These are phyloP conservation scores for Cyanoderma ruficeps DNA, from an alignment of 2,113 vertebrate genomes.

Conservation along the genomic window DNA sequence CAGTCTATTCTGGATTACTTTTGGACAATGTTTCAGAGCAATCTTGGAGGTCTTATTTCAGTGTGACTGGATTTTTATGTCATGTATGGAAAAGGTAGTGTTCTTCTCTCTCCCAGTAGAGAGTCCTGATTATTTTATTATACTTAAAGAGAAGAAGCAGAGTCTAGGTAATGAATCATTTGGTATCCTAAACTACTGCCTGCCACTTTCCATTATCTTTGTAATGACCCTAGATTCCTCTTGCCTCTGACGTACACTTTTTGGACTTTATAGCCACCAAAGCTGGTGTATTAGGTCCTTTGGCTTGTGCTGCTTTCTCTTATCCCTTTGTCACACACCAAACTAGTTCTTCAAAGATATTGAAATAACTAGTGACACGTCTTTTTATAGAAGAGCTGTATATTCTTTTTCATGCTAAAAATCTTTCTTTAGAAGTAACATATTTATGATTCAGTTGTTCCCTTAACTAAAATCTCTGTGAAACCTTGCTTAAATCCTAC, in stretches of 20 bases:
- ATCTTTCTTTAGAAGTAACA: background rate
- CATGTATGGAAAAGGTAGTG: background rate
- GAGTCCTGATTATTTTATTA: background rate
- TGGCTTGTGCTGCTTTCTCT: background rate
- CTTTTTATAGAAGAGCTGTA: background rate
- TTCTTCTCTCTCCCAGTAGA: background rate
- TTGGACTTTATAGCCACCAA: background rate
- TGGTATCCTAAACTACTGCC: background rate
- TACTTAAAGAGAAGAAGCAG: background rate
- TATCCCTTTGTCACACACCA: background rate
- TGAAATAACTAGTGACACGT: background rate
- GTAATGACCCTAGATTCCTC: background rate
- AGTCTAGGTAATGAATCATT: background rate
- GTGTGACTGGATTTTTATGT: background rate
- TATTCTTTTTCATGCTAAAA: background rate
- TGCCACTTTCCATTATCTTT: background rate
- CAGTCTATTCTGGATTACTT: background rate
- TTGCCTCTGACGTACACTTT: background rate
- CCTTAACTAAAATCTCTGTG: background rate
- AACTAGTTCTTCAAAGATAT: background rate
- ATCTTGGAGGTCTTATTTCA: background rate
- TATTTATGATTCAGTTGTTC: background rate
- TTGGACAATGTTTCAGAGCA: background rate
- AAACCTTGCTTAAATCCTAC: background rate
- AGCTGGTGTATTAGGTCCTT: background rate